These are phyloP conservation scores for Coelinius sp. DNA, from an alignment of 2,888 invertebrate genomes.

Conservation along the genomic window DNA sequence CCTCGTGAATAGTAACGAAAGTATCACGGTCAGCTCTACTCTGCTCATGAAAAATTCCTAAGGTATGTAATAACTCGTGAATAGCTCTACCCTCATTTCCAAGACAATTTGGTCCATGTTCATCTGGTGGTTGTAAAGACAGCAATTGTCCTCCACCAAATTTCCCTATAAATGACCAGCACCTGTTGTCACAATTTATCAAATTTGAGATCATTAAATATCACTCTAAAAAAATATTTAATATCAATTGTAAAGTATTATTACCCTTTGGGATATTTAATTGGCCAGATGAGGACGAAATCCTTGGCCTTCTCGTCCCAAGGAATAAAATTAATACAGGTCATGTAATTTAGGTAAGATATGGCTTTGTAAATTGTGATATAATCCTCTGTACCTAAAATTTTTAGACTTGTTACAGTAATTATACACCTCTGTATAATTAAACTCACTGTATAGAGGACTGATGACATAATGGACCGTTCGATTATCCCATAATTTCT, in stretches of 20 bases:
- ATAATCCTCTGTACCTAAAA: conserved; percentile 73
- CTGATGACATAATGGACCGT: conserved; percentile 79
- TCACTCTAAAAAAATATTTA: conserved; percentile 16
- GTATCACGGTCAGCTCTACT: conserved; percentile 81
- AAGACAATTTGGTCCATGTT: conserved; percentile 76
- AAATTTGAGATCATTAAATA: neutral
- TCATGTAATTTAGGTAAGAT: conserved; percentile 76
- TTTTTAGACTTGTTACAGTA: neutral
- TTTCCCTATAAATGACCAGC: conserved; percentile 84
- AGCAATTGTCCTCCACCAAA: conserved; percentile 83
- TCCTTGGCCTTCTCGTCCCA: conserved; percentile 78
- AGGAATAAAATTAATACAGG: conserved; percentile 77
- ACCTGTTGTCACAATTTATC: conserved; percentile 66
- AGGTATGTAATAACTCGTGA: conserved; percentile 85
- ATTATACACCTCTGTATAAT: neutral
- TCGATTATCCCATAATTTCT: conserved; percentile 76
- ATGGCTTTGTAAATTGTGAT: conserved; percentile 76
- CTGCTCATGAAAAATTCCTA: conserved; percentile 89
- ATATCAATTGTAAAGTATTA: neutral
- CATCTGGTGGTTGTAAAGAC: conserved; percentile 78
- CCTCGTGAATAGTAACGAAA: conserved; percentile 79
- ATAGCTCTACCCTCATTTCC: conserved; percentile 81
- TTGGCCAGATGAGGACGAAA: conserved; percentile 78
- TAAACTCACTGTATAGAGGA: conserved; percentile 73
- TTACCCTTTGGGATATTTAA: conserved; percentile 75